Conservation (phyloP, 2,888 invertebrate species). For the Xiphydria camelus region DNA sequence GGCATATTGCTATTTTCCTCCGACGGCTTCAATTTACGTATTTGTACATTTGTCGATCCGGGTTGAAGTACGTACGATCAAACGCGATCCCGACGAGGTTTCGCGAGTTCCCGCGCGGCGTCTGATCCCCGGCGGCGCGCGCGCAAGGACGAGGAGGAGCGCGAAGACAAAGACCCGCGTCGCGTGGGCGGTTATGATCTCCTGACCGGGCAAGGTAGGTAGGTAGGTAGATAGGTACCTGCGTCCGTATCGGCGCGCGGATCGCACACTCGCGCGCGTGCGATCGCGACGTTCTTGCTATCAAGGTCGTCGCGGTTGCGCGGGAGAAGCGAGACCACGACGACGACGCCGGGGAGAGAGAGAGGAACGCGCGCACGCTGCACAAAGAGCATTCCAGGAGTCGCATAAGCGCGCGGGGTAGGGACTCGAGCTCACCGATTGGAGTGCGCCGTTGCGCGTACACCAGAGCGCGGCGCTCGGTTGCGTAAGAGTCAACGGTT, state of each 20-base stretch:
- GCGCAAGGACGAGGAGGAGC: not conserved
- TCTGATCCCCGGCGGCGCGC: no score
- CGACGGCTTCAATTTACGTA: no score
- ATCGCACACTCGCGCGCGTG: slow-evolving; percentile 12
- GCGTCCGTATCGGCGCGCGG: slow-evolving; percentile 6
- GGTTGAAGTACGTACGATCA: no score
- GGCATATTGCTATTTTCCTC: no score
- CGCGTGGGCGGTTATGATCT: slow-evolving; percentile 35
- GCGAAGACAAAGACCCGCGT: slow-evolving; percentile 15
- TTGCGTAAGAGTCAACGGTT: slow-evolving; percentile 53
- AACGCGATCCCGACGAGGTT: no score
- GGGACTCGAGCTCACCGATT: not conserved
- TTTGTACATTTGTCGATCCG: no score
- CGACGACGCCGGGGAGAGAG: slow-evolving; percentile 6
- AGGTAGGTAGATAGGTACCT: slow-evolving; percentile 8
- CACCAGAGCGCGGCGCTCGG: slow-evolving; percentile 13
- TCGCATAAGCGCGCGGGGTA: slow-evolving; percentile 19
- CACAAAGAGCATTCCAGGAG: slow-evolving; percentile 54
- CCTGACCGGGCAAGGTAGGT: slow-evolving; percentile 6
- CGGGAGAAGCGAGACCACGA: no score
- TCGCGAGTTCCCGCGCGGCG: no score
- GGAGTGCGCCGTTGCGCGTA: not conserved
- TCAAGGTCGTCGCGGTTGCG: slow-evolving; percentile 47
- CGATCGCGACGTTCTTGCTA: slow-evolving; percentile 31
- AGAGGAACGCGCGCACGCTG: slow-evolving; percentile 30